Conservation (phyloP, 2,888 invertebrate species). For the Epicampocera succincta region DNA sequence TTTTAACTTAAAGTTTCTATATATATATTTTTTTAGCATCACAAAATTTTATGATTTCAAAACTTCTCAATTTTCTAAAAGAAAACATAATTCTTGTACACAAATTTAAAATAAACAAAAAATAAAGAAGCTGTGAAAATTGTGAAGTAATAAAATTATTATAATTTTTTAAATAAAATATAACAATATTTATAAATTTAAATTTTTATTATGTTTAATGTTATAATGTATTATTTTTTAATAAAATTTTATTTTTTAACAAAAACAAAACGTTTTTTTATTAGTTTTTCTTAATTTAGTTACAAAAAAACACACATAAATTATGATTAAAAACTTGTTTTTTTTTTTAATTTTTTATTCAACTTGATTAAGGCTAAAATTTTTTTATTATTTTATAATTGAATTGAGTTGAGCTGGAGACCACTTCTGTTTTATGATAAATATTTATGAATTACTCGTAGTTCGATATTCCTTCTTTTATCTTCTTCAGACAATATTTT, state of each 20-base stretch:
- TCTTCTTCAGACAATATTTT: no score
- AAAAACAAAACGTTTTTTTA: conserved; percentile 12
- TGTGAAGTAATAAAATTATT: conserved; percentile 65
- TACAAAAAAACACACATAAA: no score
- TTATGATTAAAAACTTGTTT: no score
- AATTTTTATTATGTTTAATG: conserved; percentile 69
- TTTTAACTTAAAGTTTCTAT: conserved; percentile 45
- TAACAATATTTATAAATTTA: conserved; percentile 72
- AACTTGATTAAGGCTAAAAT: no score
- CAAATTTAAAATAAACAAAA: conserved; percentile 26
- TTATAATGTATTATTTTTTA: conserved; percentile 67
- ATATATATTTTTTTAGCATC: conserved; percentile 59
- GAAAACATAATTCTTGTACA: conserved; percentile 43
- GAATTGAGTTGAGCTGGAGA: no score
- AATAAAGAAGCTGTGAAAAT: conserved; percentile 68
- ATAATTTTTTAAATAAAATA: conserved; percentile 70
- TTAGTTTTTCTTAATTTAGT: no score
- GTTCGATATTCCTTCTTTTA: no score
- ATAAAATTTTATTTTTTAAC: conserved; percentile 62
- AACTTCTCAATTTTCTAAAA: conserved; percentile 66
- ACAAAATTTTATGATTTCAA: conserved; percentile 60
- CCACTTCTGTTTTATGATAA: no score
- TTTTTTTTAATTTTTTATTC: no score
- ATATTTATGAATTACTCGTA: no score
- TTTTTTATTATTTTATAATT: no score